Percentiles rank a stretch among this genome's conserved stretches.
phyloP scores from a whole-genome alignment of 2,888 invertebrate genomes.

The Torymus aiolomorphi region DNA sequence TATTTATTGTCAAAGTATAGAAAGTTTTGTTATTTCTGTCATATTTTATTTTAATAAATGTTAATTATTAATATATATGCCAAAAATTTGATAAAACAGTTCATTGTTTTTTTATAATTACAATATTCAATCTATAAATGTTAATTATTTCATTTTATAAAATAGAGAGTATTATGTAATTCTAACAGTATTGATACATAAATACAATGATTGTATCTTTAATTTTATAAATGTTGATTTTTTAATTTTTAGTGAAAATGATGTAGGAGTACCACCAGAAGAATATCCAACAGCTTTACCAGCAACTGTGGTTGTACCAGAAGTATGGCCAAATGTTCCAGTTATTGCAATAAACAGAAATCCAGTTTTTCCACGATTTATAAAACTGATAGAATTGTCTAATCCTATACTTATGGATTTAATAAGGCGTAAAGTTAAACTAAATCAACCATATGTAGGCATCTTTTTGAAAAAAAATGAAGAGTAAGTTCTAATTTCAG shows the following conservation, averaged over 20 bases:
- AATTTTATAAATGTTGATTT: neutral
- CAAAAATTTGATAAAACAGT: too few relatives aligned
- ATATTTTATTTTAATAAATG: too few relatives aligned
- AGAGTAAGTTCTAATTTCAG: slow-evolving; percentile 78
- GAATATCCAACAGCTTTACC: slow-evolving; percentile 79
- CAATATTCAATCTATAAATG: too few relatives aligned
- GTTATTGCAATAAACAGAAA: slow-evolving; percentile 95
- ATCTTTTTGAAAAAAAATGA: slow-evolving; percentile 96
- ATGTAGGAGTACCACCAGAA: slow-evolving; percentile 64
- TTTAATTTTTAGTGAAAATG: slow-evolving; percentile 54
- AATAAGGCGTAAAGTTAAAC: slow-evolving; percentile 92
- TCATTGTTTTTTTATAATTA: too few relatives aligned
- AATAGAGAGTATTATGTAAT: too few relatives aligned
- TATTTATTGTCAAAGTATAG: too few relatives aligned
- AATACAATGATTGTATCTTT: too few relatives aligned
- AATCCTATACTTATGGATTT: slow-evolving; percentile 92
- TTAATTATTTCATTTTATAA: too few relatives aligned
- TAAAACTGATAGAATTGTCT: slow-evolving; percentile 96
- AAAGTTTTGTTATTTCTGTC: too few relatives aligned
- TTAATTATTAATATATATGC: too few relatives aligned
- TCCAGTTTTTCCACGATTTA: slow-evolving; percentile 98
- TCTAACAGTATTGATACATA: too few relatives aligned
- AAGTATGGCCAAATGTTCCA: slow-evolving; percentile 97
- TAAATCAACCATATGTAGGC: slow-evolving; percentile 98
- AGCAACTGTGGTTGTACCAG: slow-evolving; percentile 94